A percentile compares a stretch with the other conserved stretches of the same genome.
Evolutionary conservation across 2,797 vertebrate species (phyloP).

Genomic region (Takifugu ocellatus): DNA sequence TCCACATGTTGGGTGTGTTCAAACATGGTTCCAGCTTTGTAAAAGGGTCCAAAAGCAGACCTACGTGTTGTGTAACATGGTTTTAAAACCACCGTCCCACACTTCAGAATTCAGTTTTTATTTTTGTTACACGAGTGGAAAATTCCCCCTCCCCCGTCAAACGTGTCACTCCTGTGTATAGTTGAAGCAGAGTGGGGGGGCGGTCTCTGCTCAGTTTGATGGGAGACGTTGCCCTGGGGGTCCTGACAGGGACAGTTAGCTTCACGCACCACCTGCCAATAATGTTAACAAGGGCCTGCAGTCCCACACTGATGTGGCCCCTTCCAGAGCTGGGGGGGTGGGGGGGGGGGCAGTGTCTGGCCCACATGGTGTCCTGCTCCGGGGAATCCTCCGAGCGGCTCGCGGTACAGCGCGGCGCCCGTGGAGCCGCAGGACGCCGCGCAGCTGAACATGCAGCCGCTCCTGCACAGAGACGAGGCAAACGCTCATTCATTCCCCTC

Average conservation of each 20-base stretch:
- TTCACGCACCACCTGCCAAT: conserved; percentile 73
- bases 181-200: conserved; percentile 44
- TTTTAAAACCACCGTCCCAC: no score
- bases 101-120: background rate
- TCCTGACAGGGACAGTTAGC: conserved; percentile 62
- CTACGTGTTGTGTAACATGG: no score
- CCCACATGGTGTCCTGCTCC: conserved; percentile 65
- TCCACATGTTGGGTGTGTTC: conserved; percentile 5
- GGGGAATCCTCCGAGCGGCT: conserved; percentile 52
- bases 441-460: background rate
- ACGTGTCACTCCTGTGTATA: conserved; percentile 9
- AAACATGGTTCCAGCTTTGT: background rate
- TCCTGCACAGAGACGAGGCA: no score
- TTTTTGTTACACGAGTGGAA: background rate
- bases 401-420: conserved; percentile 24
- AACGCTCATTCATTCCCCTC: no score
- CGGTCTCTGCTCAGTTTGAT: conserved; percentile 48
- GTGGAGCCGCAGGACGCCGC: conserved; percentile 31
- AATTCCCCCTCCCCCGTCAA: conserved; percentile 6
- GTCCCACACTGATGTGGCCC: conserved; percentile 47
- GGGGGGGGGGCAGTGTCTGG: conserved; percentile 53
- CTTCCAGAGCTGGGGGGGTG: conserved; percentile 48
- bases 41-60: background rate
- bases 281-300: conserved; percentile 66
- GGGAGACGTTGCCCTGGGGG: conserved; percentile 56